Base-by-base conservation (phyloP, 2,797 vertebrate genomes). In the Molossus alvarezi region DNA sequence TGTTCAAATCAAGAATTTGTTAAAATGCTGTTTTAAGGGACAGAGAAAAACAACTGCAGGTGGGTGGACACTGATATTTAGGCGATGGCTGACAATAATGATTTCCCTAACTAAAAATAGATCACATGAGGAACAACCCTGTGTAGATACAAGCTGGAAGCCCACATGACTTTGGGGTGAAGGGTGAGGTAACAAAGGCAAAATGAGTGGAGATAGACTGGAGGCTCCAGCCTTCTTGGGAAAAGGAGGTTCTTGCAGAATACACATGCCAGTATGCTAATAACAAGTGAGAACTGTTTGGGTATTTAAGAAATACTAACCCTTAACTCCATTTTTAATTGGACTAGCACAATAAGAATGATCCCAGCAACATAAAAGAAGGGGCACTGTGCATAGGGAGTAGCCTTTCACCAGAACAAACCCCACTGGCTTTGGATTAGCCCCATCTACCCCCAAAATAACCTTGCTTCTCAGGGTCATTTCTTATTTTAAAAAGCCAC, bases 401-500 rank as follows among this genome's bases (percentile, higher is more conserved):
- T 48, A 51, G 14, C 20, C 2, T 12, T 33, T 48, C 1, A 6
- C 20, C 5, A 45, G 57, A 79, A 80, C 18, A 21, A 64, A 37
- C 51, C 18, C 29, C 1, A 2, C 29, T 51, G 29, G n/a, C 57
- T 88, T n/a, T 5, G 6, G 27, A 27, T 41, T 9, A 1, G 57
- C 18, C 37, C 20, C 57, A 3, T 9, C 25, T 6, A 80, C 7
- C n/a, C 27, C 5, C 6, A 11, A 25, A 60, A 18, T 29, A 72
- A 18, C 75, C 21, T 41, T 60, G 57, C 48, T 90, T 76, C 29
- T 37, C 73, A 25, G 67, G 9, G 12, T 69, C 60, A 48, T 83
- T 84, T 29, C 51, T 58, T 33, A 21, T 55, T 65, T 60, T 45
- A 60, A 96, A 81, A 96, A 81, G 57, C 1, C 37, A n/a, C 21